A percentile compares a stretch with the other conserved stretches of the same genome.
Evolutionary conservation across 2,113 vertebrate species (phyloP).

Genomic region (Trematomus loennbergii): DNA sequence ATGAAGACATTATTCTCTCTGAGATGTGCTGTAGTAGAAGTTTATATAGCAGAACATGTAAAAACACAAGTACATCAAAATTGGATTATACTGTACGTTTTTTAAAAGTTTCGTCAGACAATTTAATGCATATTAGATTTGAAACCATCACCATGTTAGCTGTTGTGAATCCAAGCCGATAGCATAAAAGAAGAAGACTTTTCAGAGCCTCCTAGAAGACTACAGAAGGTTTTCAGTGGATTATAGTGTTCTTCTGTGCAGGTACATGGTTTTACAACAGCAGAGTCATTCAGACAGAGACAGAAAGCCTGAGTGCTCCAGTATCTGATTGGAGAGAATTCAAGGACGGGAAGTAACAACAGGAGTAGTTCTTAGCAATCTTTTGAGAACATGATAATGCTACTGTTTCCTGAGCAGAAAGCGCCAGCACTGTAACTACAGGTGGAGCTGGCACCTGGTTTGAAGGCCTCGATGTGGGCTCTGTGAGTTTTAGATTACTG

Average conservation of each 20-base stretch:
- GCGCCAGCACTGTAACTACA: slow-evolving; percentile 53
- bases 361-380: slow-evolving; percentile 42
- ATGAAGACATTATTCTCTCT: too few species aligned
- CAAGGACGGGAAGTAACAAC: slow-evolving; percentile 41
- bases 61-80: too few species aligned
- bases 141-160: neutral
- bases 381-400: slow-evolving; percentile 50
- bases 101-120: neutral
- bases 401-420: slow-evolving; percentile 37
- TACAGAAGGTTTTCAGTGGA: neutral
- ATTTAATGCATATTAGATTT: neutral
- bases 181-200: neutral
- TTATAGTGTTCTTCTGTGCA: slow-evolving; percentile 27
- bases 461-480: slow-evolving; percentile 55
- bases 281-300: slow-evolving; percentile 36
- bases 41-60: too few species aligned
- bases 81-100: neutral
- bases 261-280: slow-evolving; percentile 27
- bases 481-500: slow-evolving; percentile 70
- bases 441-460: slow-evolving; percentile 60
- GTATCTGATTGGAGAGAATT: slow-evolving; percentile 72
- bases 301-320: slow-evolving; percentile 53
- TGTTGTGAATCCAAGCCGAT: neutral
- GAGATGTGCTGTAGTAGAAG: too few species aligned
- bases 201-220: neutral